Conservation (phyloP, 2,888 invertebrate species). For the Clepsis dumicolana region DNA sequence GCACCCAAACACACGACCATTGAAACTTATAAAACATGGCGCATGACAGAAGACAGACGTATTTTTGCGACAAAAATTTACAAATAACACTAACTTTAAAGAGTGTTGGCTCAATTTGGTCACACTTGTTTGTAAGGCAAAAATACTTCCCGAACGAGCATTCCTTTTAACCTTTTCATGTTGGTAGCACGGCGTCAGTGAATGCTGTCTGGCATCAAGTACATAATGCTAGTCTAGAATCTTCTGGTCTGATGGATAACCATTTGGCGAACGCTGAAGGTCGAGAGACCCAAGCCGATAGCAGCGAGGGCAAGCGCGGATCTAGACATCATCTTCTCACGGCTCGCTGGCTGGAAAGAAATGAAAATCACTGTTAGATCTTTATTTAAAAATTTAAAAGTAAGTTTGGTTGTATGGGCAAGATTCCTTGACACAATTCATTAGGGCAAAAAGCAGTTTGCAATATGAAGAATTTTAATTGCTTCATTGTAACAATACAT, state of each 20-base stretch:
- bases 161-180: constrained; percentile 41
- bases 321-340: constrained; percentile 85
- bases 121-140: constrained; percentile 3
- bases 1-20: constrained; percentile 34
- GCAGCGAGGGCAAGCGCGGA: constrained; percentile 86
- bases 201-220: constrained; percentile 23
- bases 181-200: constrained; percentile 15
- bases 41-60: constrained; percentile 13
- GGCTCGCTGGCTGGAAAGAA: constrained; percentile 77
- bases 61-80: constrained; percentile 16
- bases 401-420: background rate
- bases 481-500: background rate
- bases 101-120: background rate
- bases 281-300: constrained; percentile 86
- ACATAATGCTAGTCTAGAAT: constrained; percentile 58
- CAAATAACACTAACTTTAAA: constrained; percentile 15
- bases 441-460: background rate
- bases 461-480: background rate
- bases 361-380: constrained; percentile 43
- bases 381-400: background rate
- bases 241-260: constrained; percentile 78
- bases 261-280: constrained; percentile 88
- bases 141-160: constrained; percentile 11
- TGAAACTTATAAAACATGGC: constrained; percentile 24
- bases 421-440: background rate